Conservation (phyloP, 2,888 invertebrate species). For the Labia minor region DNA sequence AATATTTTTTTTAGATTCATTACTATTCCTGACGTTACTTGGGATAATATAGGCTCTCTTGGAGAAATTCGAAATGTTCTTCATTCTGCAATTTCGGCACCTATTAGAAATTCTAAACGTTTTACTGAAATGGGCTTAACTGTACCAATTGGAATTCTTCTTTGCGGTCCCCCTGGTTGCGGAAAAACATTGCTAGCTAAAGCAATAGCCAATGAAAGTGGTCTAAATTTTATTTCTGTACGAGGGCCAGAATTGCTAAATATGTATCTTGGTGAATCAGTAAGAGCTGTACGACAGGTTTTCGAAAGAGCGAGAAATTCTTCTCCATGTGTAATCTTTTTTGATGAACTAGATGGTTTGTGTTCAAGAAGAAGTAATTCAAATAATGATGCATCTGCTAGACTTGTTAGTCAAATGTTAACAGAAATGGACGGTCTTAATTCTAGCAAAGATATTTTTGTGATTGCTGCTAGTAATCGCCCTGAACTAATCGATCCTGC, state of each 20-base stretch:
- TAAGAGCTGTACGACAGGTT: constrained; percentile 89
- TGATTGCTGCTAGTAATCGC: constrained; percentile 92
- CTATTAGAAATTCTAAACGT: constrained; percentile 75
- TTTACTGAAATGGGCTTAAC: constrained; percentile 66
- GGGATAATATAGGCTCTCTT: constrained; percentile 93
- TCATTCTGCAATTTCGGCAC: constrained; percentile 82
- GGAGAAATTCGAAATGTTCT: constrained; percentile 78
- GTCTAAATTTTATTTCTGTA: constrained; percentile 96
- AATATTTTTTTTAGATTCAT: constrained; percentile 54
- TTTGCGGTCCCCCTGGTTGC: constrained; percentile 95
- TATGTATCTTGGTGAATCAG: constrained; percentile 99
- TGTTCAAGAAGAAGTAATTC: constrained; percentile 79
- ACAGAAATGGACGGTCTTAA: constrained; percentile 99
- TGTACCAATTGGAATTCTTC: constrained; percentile 76
- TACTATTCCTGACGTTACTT: constrained; percentile 92
- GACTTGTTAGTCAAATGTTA: constrained; percentile 92
- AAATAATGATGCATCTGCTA: constrained; percentile 59
- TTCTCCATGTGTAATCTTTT: constrained; percentile 96
- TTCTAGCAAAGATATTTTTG: constrained; percentile 79
- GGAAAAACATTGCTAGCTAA: constrained; percentile 95
- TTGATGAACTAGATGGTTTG: constrained; percentile 94
- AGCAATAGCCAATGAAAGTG: constrained; percentile 96
- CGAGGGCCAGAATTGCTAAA: constrained; percentile 96
- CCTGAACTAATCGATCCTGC: constrained; percentile 96
- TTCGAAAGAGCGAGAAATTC: constrained; percentile 91